Evolutionary conservation across 2,888 invertebrate species (phyloP).

Genomic region (Sarcophaga carnaria): DNA sequence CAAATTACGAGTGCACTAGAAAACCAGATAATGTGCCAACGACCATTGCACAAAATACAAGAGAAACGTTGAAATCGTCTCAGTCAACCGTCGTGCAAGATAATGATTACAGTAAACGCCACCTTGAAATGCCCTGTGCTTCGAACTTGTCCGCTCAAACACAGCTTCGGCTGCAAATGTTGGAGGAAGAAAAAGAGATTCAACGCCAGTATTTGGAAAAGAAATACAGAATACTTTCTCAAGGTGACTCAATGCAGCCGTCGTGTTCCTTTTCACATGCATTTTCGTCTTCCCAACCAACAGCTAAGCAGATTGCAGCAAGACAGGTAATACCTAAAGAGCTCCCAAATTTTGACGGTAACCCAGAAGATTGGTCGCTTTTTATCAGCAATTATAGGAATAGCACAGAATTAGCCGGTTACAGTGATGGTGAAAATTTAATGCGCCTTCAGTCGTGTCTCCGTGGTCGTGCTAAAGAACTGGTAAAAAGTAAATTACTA

Average conservation of each 20-base stretch:
- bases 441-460: slow-evolving; percentile 61
- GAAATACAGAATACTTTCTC: slow-evolving; percentile 41
- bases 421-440: slow-evolving; percentile 62
- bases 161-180: neutral
- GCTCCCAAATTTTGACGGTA: slow-evolving; percentile 59
- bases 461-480: slow-evolving; percentile 52
- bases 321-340: slow-evolving; percentile 59
- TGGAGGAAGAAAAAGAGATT: slow-evolving; percentile 18
- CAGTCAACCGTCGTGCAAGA: too few relatives aligned
- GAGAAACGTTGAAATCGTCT: too few relatives aligned
- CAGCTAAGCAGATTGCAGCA: slow-evolving; percentile 57
- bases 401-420: slow-evolving; percentile 63
- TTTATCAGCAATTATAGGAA: slow-evolving; percentile 66
- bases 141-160: too few relatives aligned
- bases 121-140: too few relatives aligned
- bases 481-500: slow-evolving; percentile 54
- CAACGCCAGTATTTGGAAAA: slow-evolving; percentile 42
- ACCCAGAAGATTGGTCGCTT: slow-evolving; percentile 65
- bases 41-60: too few relatives aligned
- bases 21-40: too few relatives aligned
- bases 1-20: too few relatives aligned
- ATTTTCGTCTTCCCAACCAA: slow-evolving; percentile 35
- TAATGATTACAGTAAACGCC: too few relatives aligned
- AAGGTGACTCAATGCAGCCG: slow-evolving; percentile 5
- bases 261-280: slow-evolving; percentile 4